Base-by-base conservation (phyloP, 1,140 invertebrate species). In the Diorhabda sublineata region DNA sequence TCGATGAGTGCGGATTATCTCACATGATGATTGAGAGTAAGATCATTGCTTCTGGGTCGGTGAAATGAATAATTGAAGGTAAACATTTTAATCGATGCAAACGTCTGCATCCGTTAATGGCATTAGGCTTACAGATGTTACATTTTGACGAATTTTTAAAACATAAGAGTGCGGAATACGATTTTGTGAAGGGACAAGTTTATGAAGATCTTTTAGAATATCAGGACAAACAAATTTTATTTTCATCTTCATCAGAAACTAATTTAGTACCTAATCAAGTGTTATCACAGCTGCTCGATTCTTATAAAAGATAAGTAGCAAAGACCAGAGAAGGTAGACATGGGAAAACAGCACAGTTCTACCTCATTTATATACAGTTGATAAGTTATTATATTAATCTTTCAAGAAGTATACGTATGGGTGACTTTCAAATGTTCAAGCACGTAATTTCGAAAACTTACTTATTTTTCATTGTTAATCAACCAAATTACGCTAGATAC, bases 71-170 rank as follows among this genome's bases (percentile, higher is more conserved):
- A 69, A 45, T 71, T n/a, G 9, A 11, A 7, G 70, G 70, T 0
- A 71, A 71, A 45, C 62, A 68, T 57, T 82, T 77, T 63, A 82
- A 81, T 71, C 58, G 79, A 58, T 80, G 78, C 61, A 82, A 81
- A 72, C 64, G 77, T 47, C 42, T 70, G 58, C 73, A 75, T 60
- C 64, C 69, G 58, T 60, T 60, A 41, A 66, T 58, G 56, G 1
- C 64, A 42, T 11, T 66, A 41, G 64, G 64, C 44, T 67, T 67
- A 42, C 5, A 67, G 7, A 67, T 67, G 11, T 67, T 67, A 61
- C 58, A 67, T 61, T 67, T 67, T 61, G 58, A 67, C 47, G 41
- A 57, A 66, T 66, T 56, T 56, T 56, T 56, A 56, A 6, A 56
- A 56, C n/a, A 56, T 56, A 6, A 56, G 6, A 60, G 7, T 26